Conservation (phyloP, 2,113 vertebrate species). For the Mobula hypostoma region DNA sequence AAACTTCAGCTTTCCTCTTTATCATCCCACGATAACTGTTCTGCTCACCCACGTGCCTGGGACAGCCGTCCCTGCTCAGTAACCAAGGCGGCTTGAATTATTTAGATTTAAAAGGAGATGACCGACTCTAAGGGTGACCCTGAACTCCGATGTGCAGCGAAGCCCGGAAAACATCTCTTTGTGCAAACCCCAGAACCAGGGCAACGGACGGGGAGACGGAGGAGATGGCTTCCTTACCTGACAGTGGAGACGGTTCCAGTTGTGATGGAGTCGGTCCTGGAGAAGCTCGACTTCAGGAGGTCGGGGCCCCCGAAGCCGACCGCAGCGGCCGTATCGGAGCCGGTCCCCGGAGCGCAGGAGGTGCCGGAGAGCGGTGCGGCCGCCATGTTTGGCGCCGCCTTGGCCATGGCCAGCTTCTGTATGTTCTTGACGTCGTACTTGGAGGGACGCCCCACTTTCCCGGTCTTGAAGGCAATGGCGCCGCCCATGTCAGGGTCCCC, state of each 20-base stretch:
- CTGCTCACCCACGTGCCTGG: neutral
- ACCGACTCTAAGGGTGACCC: neutral
- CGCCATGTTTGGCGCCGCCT: constrained; percentile 63
- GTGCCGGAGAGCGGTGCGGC: constrained; percentile 66
- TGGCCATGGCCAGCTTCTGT: constrained; percentile 81
- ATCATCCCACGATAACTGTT: too few species aligned
- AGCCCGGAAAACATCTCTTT: neutral
- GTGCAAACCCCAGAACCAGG: too few species aligned
- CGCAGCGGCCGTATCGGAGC: constrained; percentile 73
- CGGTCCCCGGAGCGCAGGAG: constrained; percentile 63
- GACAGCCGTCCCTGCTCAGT: neutral
- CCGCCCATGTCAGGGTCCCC: constrained; percentile 94
- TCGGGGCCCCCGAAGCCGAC: constrained; percentile 81
- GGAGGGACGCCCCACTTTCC: constrained; percentile 93
- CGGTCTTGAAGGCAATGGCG: constrained; percentile 95
- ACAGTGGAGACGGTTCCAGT: constrained; percentile 95
- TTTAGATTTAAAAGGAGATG: neutral
- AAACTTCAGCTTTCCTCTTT: too few species aligned
- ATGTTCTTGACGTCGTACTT: constrained; percentile 93
- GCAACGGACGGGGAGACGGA: neutral
- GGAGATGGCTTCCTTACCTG: constrained; percentile 70
- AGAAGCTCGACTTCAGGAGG: constrained; percentile 94
- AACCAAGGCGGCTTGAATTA: neutral
- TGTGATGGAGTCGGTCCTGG: constrained; percentile 98
- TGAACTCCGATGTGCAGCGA: neutral